Conservation (phyloP, 2,888 invertebrate genomes). For the Cryptosula pallasiana region DNA sequence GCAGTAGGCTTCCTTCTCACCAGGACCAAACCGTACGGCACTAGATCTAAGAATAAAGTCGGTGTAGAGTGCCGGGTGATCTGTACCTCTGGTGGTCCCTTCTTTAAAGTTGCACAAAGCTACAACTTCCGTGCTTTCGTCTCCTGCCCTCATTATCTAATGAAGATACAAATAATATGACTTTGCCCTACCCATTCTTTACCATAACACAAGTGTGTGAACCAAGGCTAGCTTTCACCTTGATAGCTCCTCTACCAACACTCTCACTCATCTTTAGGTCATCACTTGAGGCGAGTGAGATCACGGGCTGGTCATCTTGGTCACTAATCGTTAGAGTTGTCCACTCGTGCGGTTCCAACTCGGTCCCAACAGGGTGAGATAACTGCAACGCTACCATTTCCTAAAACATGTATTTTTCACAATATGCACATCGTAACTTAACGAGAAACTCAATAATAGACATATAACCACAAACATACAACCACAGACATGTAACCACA, state of each 20-base stretch:
- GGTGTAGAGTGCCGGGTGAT: constrained; percentile 18
- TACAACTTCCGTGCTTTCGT: not conserved
- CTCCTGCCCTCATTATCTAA: not conserved
- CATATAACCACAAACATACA: too few species aligned
- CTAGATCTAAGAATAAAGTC: constrained; percentile 19
- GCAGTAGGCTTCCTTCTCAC: not conserved
- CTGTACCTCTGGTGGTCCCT: constrained; percentile 8
- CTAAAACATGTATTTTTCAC: too few species aligned
- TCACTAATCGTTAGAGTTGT: constrained; percentile 45
- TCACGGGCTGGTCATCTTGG: constrained; percentile 35
- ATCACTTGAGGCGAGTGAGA: not conserved
- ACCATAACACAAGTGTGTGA: too few species aligned
- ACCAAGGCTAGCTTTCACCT: constrained; percentile 1
- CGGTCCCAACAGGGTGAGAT: constrained; percentile 46
- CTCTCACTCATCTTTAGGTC: not conserved
- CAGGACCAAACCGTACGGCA: not conserved
- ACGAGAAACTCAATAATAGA: too few species aligned
- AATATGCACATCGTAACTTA: too few species aligned
- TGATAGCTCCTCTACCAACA: constrained; percentile 1
- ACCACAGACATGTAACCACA: too few species aligned
- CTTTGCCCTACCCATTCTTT: too few species aligned
- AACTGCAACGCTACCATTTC: constrained; percentile 45
- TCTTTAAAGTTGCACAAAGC: constrained; percentile 10
- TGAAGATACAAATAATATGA: not conserved
- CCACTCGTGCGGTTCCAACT: constrained; percentile 40